phyloP scores from a whole-genome alignment of 2,888 invertebrate species.

The Phortica okadai region DNA sequence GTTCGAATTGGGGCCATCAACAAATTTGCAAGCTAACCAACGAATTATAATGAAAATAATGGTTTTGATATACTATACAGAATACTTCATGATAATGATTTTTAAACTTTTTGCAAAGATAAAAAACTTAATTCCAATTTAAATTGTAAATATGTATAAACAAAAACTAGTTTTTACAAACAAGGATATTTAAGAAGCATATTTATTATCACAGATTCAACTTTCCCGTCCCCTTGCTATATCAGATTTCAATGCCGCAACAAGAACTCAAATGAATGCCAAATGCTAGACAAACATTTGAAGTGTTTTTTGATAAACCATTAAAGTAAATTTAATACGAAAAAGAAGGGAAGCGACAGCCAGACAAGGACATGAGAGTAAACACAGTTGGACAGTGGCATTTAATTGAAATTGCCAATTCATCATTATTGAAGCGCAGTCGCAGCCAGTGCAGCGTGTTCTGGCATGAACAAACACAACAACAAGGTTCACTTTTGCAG shows the following conservation, averaged over 20 bases:
- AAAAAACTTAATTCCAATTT: too few relatives aligned
- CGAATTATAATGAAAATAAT: too few relatives aligned
- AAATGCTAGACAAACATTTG: conserved; percentile 61
- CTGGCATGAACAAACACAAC: background rate
- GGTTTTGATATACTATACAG: too few relatives aligned
- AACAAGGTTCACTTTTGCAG: background rate
- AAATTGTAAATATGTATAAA: too few relatives aligned
- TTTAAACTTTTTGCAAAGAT: too few relatives aligned
- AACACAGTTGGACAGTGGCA: conserved; percentile 48
- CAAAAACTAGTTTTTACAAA: too few relatives aligned
- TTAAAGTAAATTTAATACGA: conserved; percentile 65
- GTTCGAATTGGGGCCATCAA: too few relatives aligned
- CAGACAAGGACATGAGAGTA: conserved; percentile 43
- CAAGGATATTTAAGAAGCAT: too few relatives aligned
- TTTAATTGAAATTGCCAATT: conserved; percentile 72
- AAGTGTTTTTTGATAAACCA: conserved; percentile 74
- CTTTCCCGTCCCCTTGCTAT: background rate
- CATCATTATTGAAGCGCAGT: conserved; percentile 56
- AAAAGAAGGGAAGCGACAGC: conserved; percentile 41
- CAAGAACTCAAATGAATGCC: conserved; percentile 33
- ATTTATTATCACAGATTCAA: background rate
- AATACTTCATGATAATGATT: too few relatives aligned
- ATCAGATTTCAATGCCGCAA: background rate
- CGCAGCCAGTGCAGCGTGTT: conserved; percentile 19
- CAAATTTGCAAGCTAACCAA: too few relatives aligned